These are phyloP conservation scores for Zygogramma bicolorata DNA, from an alignment of 2,888 invertebrate genomes.

Conservation along the genomic window DNA sequence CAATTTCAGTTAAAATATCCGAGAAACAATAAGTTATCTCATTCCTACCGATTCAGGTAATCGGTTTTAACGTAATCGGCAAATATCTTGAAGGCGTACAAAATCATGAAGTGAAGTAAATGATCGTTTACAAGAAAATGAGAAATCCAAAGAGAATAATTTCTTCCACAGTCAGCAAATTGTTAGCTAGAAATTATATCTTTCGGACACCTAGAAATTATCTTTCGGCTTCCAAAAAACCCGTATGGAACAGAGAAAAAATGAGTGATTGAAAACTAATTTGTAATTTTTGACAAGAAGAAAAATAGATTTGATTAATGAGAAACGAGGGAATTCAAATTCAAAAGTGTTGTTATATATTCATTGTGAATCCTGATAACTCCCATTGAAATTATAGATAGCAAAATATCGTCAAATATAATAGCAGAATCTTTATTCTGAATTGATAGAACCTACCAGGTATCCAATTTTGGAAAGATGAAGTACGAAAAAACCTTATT, in stretches of 20 bases:
- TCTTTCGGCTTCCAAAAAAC: too few species aligned
- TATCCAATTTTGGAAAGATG: too few species aligned
- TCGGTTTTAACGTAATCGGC: neutral
- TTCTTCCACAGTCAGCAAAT: neutral
- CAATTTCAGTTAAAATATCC: neutral
- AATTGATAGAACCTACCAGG: too few species aligned
- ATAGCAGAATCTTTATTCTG: too few species aligned
- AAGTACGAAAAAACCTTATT: too few species aligned
- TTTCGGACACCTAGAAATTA: too few species aligned
- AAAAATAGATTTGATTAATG: neutral
- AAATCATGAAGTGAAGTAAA: constrained; percentile 5
- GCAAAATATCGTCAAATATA: too few species aligned
- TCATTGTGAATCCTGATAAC: neutral
- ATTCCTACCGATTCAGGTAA: neutral
- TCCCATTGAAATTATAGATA: neutral
- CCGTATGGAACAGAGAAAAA: too few species aligned
- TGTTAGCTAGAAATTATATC: neutral
- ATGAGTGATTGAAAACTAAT: too few species aligned
- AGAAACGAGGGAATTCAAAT: too few species aligned
- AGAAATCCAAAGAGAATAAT: neutral
- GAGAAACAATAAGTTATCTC: neutral
- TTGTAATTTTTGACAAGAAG: too few species aligned
- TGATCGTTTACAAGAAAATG: neutral
- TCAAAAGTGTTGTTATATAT: too few species aligned
- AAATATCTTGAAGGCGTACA: constrained; percentile 3